Evolutionary conservation across 30 jellyfish, hydroid and myxozoan species (phyloP).

Genomic region (Aurelia coerulea): DNA sequence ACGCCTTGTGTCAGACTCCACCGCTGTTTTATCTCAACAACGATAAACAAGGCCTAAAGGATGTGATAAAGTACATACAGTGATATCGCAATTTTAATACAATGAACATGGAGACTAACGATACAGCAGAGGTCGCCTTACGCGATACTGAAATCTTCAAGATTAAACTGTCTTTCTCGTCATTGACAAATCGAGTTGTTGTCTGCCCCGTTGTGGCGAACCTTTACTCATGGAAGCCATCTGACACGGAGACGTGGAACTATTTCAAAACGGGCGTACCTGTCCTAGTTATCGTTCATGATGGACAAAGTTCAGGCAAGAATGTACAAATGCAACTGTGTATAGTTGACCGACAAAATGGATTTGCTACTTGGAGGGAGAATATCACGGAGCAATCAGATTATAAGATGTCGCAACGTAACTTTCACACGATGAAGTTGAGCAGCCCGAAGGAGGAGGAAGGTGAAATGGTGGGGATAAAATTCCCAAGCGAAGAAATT

Average conservation of each 20-base stretch:
- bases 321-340: constrained; percentile 67
- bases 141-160: constrained; percentile 86
- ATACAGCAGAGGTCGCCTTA: constrained; percentile 14
- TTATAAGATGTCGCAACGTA: constrained; percentile 78
- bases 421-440: constrained; percentile 81
- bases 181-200: constrained; percentile 85
- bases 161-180: constrained; percentile 84
- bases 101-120: constrained; percentile 5
- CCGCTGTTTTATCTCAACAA: too few relatives aligned
- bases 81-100: neutral
- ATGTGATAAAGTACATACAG: too few relatives aligned
- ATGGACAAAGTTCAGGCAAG: constrained; percentile 24
- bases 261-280: constrained; percentile 87
- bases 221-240: constrained; percentile 76
- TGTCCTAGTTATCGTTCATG: constrained; percentile 74
- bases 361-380: constrained; percentile 96
- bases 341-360: constrained; percentile 84
- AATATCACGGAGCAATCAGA: constrained; percentile 66
- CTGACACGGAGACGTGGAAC: constrained; percentile 91
- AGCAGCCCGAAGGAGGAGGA: constrained; percentile 69
- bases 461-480: constrained; percentile 86
- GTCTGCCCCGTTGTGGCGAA: constrained; percentile 89
- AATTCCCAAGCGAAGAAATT: constrained; percentile 82
- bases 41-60: too few relatives aligned
- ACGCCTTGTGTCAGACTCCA: too few relatives aligned